Evolutionary conservation across 1,140 invertebrate species (phyloP), one percentile per base, ranked within the genome.

Genomic region (Lerema accius): DNA sequence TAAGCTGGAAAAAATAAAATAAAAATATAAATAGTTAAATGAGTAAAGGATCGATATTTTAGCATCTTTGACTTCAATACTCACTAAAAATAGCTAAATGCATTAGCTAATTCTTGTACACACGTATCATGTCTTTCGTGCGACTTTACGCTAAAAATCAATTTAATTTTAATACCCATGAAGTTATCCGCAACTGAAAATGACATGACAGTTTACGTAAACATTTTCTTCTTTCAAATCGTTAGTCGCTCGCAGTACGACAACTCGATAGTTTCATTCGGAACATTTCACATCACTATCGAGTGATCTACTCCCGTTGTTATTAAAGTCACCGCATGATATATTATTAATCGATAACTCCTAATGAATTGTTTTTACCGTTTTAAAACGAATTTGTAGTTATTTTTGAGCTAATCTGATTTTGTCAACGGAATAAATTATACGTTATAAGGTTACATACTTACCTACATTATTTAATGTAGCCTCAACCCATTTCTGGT

Each of bases 321-420:
- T 79, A 74, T 73, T 77, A 74, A 80, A 79, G 78, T 55, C 62
- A 64, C 76, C 79, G 73, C 69, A 42, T 78, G 79, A 86, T 84
- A 79, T 80, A 82, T 71, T 76, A 69, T 46, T 53, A 70, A 78
- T 77, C 78, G 81, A 87, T 87, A 80, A 78, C 49, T 63, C 62
- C 56, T 67, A 59, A 66, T 80, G 70, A 80, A 76, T 78, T 82
- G 76, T 80, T 78, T 58, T 58, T 58, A 45, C 53, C 42, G 53
- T 58, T 59, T 59, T 17, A 10, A 32, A 59, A 59, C 55, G 55
- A 59, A 58, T 59, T 59, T 59, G 55, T 59, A 59, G 42, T 48
- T 59, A 59, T 59, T 59, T 59, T 48, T 0, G 43, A 14, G 39
- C 26, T 59, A 59, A 59, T 59, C 55, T 46, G 55, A 46, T 58